Conservation (phyloP, 2,797 vertebrate genomes). For the Enteromius treurensis region DNA sequence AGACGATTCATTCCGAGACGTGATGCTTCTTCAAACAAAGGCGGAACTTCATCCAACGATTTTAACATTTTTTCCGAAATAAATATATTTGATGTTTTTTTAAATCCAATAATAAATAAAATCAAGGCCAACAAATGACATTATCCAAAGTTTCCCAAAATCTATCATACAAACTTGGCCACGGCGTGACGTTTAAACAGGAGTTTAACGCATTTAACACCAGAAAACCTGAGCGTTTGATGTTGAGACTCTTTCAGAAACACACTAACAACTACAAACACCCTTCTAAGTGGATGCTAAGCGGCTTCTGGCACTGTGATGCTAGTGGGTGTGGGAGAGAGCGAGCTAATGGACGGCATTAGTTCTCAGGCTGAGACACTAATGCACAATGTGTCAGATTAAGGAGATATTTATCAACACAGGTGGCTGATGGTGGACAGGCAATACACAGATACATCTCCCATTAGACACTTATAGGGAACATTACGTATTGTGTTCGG, state of each 20-base stretch:
- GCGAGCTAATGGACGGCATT: slow-evolving; percentile 60
- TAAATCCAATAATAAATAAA: not conserved
- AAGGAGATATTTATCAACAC: slow-evolving; percentile 63
- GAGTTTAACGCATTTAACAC: slow-evolving; percentile 9
- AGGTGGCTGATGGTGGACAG: slow-evolving; percentile 60
- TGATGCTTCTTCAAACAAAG: not conserved
- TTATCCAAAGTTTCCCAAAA: not conserved
- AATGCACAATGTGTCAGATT: slow-evolving; percentile 62
- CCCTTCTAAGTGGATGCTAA: slow-evolving; percentile 55
- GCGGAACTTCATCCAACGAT: not conserved
- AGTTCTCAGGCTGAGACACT: slow-evolving; percentile 56
- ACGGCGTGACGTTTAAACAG: slow-evolving; percentile 13
- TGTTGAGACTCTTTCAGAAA: slow-evolving; percentile 43
- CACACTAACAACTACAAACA: slow-evolving; percentile 39
- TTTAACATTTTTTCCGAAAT: not conserved
- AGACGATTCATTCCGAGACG: not conserved
- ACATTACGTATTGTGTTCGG: slow-evolving; percentile 54
- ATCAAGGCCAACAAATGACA: not conserved
- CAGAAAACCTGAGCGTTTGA: slow-evolving; percentile 39
- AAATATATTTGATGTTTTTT: not conserved
- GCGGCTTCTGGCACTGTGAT: slow-evolving; percentile 42
- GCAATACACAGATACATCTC: slow-evolving; percentile 53
- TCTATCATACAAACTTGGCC: not conserved
- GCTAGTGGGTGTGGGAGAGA: slow-evolving; percentile 45
- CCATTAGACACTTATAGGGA: slow-evolving; percentile 53